phyloP scores from a whole-genome alignment of 2,888 invertebrate species.

The Ectropis crepuscularia region DNA sequence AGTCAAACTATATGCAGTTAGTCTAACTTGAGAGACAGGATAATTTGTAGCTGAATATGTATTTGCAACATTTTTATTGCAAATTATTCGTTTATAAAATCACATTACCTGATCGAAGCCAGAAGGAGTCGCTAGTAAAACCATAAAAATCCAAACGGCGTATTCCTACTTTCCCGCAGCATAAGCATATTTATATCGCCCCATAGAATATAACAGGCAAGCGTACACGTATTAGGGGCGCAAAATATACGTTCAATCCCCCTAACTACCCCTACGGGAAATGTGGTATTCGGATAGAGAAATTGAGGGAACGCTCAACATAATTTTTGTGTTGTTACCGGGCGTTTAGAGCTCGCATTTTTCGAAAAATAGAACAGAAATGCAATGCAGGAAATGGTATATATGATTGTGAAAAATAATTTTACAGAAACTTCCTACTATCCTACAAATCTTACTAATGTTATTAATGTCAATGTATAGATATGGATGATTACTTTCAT shows the following conservation, averaged over 20 bases:
- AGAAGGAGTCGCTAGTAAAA: background rate
- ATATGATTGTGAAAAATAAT: too few relatives aligned
- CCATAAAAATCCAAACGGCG: background rate
- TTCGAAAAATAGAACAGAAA: background rate
- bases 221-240: conserved; percentile 59
- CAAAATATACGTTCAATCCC: conserved; percentile 60
- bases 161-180: conserved; percentile 23
- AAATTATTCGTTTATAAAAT: too few relatives aligned
- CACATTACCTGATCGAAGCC: too few relatives aligned
- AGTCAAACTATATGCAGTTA: too few relatives aligned
- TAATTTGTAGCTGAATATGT: too few relatives aligned
- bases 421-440: too few relatives aligned
- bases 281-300: conserved; percentile 52
- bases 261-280: conserved; percentile 55
- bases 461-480: background rate
- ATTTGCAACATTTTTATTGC: too few relatives aligned
- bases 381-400: background rate
- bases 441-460: too few relatives aligned
- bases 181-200: conserved; percentile 49
- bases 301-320: conserved; percentile 48
- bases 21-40: too few relatives aligned
- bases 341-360: conserved; percentile 15
- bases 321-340: conserved; percentile 47
- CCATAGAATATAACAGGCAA: conserved; percentile 48
- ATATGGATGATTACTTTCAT: background rate